Conservation (phyloP, 53 echinoderm and acorn worm species). For the Temnopleurus reevesii region DNA sequence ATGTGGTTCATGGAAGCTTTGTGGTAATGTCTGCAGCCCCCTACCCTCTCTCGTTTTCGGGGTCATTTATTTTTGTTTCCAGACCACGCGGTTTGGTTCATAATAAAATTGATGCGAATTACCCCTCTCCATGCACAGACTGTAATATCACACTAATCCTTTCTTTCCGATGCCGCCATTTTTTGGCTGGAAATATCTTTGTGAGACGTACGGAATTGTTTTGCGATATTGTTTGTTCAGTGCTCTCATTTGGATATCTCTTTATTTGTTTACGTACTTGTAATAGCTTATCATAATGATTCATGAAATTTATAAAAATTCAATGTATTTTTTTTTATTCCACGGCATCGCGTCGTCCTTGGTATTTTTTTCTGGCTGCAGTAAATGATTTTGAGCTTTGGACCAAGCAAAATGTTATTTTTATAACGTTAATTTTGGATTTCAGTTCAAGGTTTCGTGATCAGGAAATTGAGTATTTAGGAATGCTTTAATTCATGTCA, state of each 20-base stretch:
- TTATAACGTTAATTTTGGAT: no score
- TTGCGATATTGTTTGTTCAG: not conserved
- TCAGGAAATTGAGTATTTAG: slow-evolving; percentile 11
- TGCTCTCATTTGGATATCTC: not conserved
- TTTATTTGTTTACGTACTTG: not conserved
- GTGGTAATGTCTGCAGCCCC: not conserved
- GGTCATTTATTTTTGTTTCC: slow-evolving; percentile 14
- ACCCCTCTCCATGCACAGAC: not conserved
- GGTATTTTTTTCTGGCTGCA: not conserved
- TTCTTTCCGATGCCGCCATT: not conserved
- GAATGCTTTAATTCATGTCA: not conserved
- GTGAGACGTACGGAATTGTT: not conserved
- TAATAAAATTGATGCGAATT: slow-evolving; percentile 19
- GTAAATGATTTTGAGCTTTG: not conserved
- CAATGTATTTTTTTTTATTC: not conserved
- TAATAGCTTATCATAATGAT: not conserved
- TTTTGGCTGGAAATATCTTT: not conserved
- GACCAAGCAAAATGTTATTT: not conserved
- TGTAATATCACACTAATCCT: no score
- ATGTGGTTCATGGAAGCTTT: not conserved
- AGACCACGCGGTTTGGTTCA: slow-evolving; percentile 19
- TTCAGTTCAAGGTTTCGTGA: not conserved
- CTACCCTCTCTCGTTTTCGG: not conserved
- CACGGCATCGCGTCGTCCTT: not conserved
- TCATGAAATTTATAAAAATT: no score